A percentile compares a stretch with the other conserved stretches of the same genome.
phyloP scores from a whole-genome alignment of 2,888 invertebrate species.

The Hyppa rectilinea region DNA sequence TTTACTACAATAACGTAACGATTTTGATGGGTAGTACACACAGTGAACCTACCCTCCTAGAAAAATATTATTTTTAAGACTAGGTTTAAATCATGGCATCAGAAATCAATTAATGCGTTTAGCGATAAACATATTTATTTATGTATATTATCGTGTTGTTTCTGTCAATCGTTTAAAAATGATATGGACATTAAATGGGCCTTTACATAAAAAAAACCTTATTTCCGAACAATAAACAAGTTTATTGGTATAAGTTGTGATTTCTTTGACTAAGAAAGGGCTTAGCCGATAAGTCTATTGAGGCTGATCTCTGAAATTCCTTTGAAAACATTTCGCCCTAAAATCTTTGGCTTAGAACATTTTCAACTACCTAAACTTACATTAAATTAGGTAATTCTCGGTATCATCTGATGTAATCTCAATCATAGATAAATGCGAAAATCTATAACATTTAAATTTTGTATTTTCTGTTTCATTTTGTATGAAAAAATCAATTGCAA shows the following conservation, averaged over 20 bases:
- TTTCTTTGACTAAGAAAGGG: not conserved
- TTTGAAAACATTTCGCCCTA: constrained; percentile 5
- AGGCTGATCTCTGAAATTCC: not conserved
- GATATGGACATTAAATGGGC: too few species aligned
- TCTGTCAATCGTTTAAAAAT: too few species aligned
- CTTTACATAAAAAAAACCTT: too few species aligned
- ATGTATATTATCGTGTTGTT: too few species aligned
- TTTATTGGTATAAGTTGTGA: not conserved
- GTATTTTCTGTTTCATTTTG: not conserved
- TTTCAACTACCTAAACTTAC: not conserved
- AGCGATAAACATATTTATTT: too few species aligned
- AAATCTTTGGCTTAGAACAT: not conserved
- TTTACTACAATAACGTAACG: not conserved
- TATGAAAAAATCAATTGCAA: not conserved
- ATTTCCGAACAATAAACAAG: too few species aligned
- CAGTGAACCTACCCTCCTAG: not conserved
- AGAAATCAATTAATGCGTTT: too few species aligned
- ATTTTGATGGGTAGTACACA: not conserved
- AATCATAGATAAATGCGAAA: not conserved
- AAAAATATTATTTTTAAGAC: not conserved
- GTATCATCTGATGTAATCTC: not conserved
- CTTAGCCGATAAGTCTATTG: not conserved
- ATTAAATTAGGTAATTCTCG: not conserved
- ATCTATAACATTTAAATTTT: not conserved
- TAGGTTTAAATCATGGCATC: too few species aligned